phyloP scores from a whole-genome alignment of 2,888 invertebrate genomes.

The Trichopoda pennipes region DNA sequence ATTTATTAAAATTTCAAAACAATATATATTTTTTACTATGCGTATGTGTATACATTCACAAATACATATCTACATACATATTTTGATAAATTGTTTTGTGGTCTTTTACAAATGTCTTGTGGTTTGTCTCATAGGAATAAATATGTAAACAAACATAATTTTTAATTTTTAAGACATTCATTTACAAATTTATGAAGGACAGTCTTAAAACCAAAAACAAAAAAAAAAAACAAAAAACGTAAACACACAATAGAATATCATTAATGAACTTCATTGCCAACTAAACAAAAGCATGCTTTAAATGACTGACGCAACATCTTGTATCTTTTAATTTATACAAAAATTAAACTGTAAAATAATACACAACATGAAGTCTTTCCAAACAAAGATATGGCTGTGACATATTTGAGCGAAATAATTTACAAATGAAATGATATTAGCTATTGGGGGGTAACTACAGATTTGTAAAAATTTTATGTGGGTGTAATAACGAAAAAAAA shows the following conservation, averaged over 20 bases:
- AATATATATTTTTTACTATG: too few relatives aligned
- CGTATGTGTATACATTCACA: too few relatives aligned
- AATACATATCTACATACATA: neutral
- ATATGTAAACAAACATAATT: neutral
- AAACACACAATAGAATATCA: slow-evolving; percentile 8
- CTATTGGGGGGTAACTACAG: too few relatives aligned
- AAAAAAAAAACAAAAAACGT: too few relatives aligned
- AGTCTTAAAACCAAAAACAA: neutral
- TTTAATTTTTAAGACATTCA: neutral
- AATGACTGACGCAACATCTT: slow-evolving; percentile 31
- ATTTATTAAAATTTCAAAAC: too few relatives aligned
- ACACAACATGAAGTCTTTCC: slow-evolving; percentile 28
- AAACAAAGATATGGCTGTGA: slow-evolving; percentile 55
- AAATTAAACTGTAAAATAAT: slow-evolving; percentile 31
- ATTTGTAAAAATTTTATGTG: too few relatives aligned
- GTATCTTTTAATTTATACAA: slow-evolving; percentile 30
- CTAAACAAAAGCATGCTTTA: slow-evolving; percentile 42
- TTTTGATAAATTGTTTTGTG: slow-evolving; percentile 32
- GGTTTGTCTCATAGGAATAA: neutral
- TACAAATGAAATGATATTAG: neutral
- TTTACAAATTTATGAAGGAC: slow-evolving; percentile 2
- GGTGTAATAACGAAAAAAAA: too few relatives aligned
- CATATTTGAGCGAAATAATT: slow-evolving; percentile 37
- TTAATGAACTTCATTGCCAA: slow-evolving; percentile 56
- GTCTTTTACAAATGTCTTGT: slow-evolving; percentile 44